Evolutionary conservation across 2,113 vertebrate genomes (phyloP).

Genomic region (Copsychus sechellarum): DNA sequence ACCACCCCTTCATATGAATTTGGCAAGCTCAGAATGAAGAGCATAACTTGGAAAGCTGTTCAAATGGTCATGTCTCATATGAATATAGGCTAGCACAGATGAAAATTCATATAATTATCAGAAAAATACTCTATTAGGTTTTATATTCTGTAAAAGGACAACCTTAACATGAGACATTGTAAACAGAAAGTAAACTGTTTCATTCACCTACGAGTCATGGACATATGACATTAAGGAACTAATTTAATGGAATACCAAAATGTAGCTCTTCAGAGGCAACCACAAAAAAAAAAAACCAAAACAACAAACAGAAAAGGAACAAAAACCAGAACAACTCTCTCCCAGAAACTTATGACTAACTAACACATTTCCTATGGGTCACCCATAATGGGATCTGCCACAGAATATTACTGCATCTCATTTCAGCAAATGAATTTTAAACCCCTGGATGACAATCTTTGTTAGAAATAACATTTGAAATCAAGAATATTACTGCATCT

Average conservation of each 20-base stretch:
- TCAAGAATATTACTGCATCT: not conserved
- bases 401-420: not conserved
- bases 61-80: fast-evolving
- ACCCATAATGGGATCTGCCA: not conserved
- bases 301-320: not conserved
- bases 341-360: not conserved
- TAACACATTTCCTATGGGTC: not conserved
- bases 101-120: not conserved
- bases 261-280: not conserved
- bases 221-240: not conserved
- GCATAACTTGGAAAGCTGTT: not conserved
- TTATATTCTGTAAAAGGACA: not conserved
- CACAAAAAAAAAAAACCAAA: not conserved
- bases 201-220: not conserved
- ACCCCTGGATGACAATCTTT: not conserved
- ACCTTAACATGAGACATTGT: not conserved
- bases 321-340: not conserved
- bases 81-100: not conserved
- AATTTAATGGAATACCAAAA: not conserved
- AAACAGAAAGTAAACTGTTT: not conserved
- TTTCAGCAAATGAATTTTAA: not conserved
- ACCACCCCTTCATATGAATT: not conserved
- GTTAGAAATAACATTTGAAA: not conserved
- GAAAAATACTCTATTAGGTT: not conserved
- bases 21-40: not conserved